Evolutionary conservation across 2,888 invertebrate genomes (phyloP), one percentile per base, ranked within the genome.

Genomic region (Lasioglossum pauxillum): DNA sequence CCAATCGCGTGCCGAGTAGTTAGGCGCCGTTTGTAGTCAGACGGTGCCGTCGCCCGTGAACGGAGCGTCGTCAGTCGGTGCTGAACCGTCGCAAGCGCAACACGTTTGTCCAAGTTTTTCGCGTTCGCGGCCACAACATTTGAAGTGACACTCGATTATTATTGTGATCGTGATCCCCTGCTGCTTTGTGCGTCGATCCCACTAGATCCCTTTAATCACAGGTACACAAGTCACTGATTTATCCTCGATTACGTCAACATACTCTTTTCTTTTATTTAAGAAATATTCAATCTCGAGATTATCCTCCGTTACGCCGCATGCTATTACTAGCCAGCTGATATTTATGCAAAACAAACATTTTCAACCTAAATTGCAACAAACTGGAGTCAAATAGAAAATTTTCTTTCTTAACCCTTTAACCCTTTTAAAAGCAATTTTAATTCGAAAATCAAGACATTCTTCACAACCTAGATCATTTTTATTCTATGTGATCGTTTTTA

Each of bases 11-110:
- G 76, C 85, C 85, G 85, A 82, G 84, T 85, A 73, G 87, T 80
- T 85, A 87, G 85, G 88, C 91, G 91, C 91, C 90, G 91, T 89
- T 82, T 64, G 84, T 84, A 82, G 86, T 74, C 75, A 27, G 83
- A 82, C 83, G 79, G 14, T 72, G 71, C 72, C 80, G 78, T 78
- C 77, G 73, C 73, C 38, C 57, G 67, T 64, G 75, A 69, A 69
- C 78, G 71, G 71, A 53, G 64, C 71, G 49, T 83, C 74, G 85
- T 85, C 90, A 91, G 91, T 91, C 82, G 60, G 83, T 89, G 89
- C 82, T 75, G 82, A 84, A 83, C 78, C 88, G 83, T 74, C 80
- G 85, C 57, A 80, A 67, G 82, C 23, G 78, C 23, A 73, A 31
- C 41, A 3, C 38, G 53, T 10, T 49, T 5, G 23, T 35, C 8